Base-by-base conservation (phyloP, 2,113 vertebrate species). In the Entelurus aequoreus region DNA sequence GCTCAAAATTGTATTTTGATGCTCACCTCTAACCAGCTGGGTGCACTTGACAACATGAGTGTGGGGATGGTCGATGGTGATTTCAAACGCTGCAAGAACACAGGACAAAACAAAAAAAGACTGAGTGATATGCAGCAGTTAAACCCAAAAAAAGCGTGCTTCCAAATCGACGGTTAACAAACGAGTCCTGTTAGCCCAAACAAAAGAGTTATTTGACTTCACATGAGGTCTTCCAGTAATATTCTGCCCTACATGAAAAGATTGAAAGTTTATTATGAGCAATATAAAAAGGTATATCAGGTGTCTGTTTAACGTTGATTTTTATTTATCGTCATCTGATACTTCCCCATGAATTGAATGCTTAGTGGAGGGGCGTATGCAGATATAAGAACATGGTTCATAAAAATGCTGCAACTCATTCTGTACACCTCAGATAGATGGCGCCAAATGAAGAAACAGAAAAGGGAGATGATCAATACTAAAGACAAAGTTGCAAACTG, bases 21-120 rank as follows among this genome's bases (percentile, higher is more conserved):
- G 6, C 92, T 95, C 86, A 98, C 96, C 96, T 95, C 96, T 88
- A 64, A 99, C 96, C 1, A 98, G 91, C 77, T 98, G 95, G 0
- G 95, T 98, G 72, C 96, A 99, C 88, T 99, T 99, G 82, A 99
- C 96, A 69, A 99, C 96, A 47, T 99, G 94, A 62, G 96, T 99
- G 55, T 99, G 96, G 19, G 96, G 96, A 73, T 99, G 96, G 84
- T 98, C 96, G 15, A 99, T 98, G 50, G 96, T 98, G 88, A 99
- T 94, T 79, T 99, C 96, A 83, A 98, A 99, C 5, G 94, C 96
- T 99, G 88, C 5, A 4, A 88, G 84, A 63, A 63, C 72, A 75
- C 67, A 54, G 40, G 48, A 47, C 51, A 81, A 63, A 85, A 78
- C 75, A 60, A 63, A 57, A 35, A 66, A 36, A 48, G 19, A 48